phyloP scores from a whole-genome alignment of 2,113 vertebrate genomes.

The Pholis gunnellus region DNA sequence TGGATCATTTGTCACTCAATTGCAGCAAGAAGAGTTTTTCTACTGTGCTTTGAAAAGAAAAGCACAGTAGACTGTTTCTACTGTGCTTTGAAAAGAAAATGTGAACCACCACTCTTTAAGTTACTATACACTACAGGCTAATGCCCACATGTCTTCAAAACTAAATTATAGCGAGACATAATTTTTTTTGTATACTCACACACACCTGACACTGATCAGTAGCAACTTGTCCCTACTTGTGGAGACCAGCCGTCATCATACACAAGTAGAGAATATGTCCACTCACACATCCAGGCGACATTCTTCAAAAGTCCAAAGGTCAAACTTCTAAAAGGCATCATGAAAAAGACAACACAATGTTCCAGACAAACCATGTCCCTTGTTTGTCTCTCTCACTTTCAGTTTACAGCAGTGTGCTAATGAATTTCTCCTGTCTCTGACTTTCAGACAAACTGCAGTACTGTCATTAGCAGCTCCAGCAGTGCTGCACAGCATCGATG shows the following conservation, averaged over 20 bases:
- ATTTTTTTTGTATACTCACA: not conserved
- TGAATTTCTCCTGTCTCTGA: constrained; percentile 20
- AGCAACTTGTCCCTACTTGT: constrained; percentile 2
- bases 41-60: not conserved
- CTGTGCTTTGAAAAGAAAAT: not conserved
- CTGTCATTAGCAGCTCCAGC: constrained; percentile 27
- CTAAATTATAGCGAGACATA: not conserved
- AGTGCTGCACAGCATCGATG: not conserved
- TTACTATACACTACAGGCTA: not conserved
- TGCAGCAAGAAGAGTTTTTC: not conserved
- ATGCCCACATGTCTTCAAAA: not conserved
- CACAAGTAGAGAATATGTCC: constrained; percentile 12
- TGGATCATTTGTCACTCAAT: not conserved
- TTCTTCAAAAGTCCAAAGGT: constrained; percentile 25
- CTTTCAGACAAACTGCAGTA: constrained; percentile 19
- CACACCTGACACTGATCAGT: constrained; percentile 17
- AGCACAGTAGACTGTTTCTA: no score
- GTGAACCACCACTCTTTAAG: not conserved
- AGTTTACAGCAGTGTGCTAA: constrained; percentile 32
- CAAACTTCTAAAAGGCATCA: not conserved
- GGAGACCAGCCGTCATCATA: constrained; percentile 34
- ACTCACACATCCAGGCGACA: constrained; percentile 18
- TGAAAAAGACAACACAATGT: not conserved
- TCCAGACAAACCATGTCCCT: not conserved
- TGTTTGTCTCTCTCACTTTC: constrained; percentile 16